Evolutionary conservation across 2,113 vertebrate species (phyloP).

Genomic region (Coregonus clupeaformis): DNA sequence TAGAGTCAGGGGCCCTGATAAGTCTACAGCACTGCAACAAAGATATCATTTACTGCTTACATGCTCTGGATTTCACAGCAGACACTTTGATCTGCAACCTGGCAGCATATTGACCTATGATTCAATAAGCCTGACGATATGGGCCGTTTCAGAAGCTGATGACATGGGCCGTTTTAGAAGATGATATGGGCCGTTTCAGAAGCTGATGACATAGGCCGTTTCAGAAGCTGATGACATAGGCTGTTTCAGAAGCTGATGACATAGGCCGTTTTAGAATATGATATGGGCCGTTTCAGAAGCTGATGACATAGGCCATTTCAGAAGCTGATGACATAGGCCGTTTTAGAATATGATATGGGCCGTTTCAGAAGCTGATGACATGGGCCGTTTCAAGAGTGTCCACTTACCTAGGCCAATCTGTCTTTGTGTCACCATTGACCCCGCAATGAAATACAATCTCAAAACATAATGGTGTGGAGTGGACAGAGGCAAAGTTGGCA

Average conservation of each 20-base stretch:
- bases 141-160: too few relatives aligned
- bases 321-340: too few relatives aligned
- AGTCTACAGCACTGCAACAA: neutral
- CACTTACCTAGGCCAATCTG: conserved; percentile 11
- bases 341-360: conserved; percentile 14
- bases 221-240: too few relatives aligned
- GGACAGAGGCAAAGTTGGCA: neutral
- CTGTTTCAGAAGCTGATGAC: too few relatives aligned
- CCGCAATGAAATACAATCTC: conserved; percentile 2
- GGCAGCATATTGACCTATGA: conserved; percentile 2
- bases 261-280: too few relatives aligned
- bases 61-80: neutral
- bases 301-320: too few relatives aligned
- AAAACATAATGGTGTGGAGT: neutral
- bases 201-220: too few relatives aligned
- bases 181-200: too few relatives aligned
- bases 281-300: too few relatives aligned
- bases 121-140: conserved; percentile 3
- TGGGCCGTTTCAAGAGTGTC: neutral
- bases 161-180: too few relatives aligned
- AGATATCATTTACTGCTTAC: neutral
- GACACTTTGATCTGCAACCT: conserved; percentile 14
- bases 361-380: neutral
- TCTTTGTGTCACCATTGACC: conserved; percentile 12
- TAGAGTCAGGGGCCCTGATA: conserved; percentile 6